phyloP scores from a whole-genome alignment of 2,888 invertebrate genomes.

The Ormyrus pomaceus region DNA sequence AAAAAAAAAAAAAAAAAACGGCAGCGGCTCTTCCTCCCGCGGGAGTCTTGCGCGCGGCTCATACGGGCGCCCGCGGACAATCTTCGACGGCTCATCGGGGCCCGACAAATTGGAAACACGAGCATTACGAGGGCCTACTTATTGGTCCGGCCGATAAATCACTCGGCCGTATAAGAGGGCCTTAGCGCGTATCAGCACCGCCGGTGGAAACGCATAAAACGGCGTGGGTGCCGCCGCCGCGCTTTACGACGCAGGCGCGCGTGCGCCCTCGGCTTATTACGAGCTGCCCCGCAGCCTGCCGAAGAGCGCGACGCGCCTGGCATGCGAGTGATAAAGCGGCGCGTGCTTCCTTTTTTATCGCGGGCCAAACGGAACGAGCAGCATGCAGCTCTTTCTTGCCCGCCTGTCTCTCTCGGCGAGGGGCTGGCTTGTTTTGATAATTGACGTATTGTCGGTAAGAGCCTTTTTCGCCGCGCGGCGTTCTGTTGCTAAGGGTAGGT shows the following conservation, averaged over 20 bases:
- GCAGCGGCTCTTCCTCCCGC: no score
- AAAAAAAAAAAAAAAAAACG: no score
- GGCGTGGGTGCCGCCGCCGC: background rate
- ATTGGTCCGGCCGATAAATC: conserved; percentile 51
- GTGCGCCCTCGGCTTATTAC: background rate
- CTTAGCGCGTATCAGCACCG: background rate
- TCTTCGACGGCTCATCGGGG: conserved; percentile 32
- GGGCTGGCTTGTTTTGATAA: background rate
- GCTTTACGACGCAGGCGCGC: conserved; percentile 41
- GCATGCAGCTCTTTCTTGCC: background rate
- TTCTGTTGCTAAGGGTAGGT: no score
- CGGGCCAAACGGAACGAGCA: background rate
- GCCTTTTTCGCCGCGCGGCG: no score
- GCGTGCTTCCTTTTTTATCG: background rate
- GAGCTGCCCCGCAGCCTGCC: background rate
- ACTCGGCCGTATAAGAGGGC: conserved; percentile 8
- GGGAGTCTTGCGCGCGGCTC: no score
- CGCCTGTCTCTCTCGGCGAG: background rate
- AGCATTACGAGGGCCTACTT: conserved; percentile 57
- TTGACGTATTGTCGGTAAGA: no score
- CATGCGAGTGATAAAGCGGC: conserved; percentile 11
- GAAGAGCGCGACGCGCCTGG: background rate
- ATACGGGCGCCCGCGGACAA: conserved; percentile 26
- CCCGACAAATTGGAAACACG: conserved; percentile 59
- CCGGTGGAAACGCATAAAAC: conserved; percentile 44